These are phyloP conservation scores for Mylabris phalerata DNA, from an alignment of 1,140 invertebrate genomes.

Conservation along the genomic window DNA sequence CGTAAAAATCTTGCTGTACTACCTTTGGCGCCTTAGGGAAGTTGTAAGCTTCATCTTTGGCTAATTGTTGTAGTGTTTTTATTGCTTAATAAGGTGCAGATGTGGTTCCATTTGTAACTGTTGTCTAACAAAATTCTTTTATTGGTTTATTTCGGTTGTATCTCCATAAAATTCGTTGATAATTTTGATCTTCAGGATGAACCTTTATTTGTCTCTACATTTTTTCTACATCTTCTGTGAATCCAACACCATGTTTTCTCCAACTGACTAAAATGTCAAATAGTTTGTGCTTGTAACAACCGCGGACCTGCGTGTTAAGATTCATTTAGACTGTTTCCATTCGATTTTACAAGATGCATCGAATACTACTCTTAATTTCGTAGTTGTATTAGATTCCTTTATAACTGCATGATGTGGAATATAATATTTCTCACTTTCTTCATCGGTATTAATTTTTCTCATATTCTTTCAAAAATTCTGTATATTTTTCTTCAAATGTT, in stretches of 20 bases:
- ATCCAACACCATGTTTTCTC: constrained; percentile 6
- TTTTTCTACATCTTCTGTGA: constrained; percentile 16
- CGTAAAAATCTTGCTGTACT: too few relatives aligned
- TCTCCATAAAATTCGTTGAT: too few relatives aligned
- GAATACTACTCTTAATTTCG: too few relatives aligned
- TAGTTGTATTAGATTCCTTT: too few relatives aligned
- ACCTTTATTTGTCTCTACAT: constrained; percentile 12
- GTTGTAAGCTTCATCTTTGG: too few relatives aligned
- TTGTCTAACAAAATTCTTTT: neutral
- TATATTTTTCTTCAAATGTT: too few relatives aligned
- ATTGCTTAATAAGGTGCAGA: constrained; percentile 6
- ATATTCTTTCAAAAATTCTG: too few relatives aligned
- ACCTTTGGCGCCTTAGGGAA: too few relatives aligned
- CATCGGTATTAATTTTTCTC: too few relatives aligned
- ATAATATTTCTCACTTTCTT: too few relatives aligned
- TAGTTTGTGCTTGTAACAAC: constrained; percentile 9
- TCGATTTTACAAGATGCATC: constrained; percentile 24
- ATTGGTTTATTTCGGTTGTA: neutral
- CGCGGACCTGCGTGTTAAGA: constrained; percentile 18
- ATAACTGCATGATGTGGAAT: too few relatives aligned
- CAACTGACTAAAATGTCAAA: constrained; percentile 1
- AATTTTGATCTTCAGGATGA: too few relatives aligned
- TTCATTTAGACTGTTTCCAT: constrained; percentile 35
- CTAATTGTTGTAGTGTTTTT: neutral
- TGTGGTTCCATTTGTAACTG: neutral